Percentiles rank a stretch among this genome's conserved stretches.
Conservation (phyloP, 2,113 vertebrate species). For the Cariama cristata region DNA sequence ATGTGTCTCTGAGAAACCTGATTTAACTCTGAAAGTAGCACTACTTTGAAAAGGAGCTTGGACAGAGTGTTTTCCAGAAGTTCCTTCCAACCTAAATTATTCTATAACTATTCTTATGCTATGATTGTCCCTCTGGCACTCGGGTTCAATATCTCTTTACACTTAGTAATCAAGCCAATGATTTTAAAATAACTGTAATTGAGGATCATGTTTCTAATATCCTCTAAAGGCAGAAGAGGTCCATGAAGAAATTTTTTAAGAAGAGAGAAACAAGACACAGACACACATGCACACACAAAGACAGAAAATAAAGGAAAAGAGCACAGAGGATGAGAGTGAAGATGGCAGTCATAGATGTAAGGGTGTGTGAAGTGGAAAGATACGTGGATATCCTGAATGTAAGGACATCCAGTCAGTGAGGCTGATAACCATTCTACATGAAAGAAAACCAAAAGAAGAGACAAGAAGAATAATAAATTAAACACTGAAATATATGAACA, state of each 20-base stretch:
- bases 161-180: not conserved
- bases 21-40: not conserved
- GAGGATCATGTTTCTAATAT: not conserved
- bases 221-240: not conserved
- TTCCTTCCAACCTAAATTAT: not conserved
- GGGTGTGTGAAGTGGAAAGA: not conserved
- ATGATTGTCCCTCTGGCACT: not conserved
- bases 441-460: not conserved
- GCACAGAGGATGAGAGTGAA: not conserved
- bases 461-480: not conserved
- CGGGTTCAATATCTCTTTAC: not conserved
- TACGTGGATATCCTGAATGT: not conserved
- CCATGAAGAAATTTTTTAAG: not conserved
- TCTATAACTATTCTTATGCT: not conserved
- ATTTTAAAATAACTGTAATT: not conserved
- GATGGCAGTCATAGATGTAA: rapidly evolving
- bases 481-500: not conserved
- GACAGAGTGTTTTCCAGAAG: not conserved
- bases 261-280: not conserved
- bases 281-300: not conserved
- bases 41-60: not conserved
- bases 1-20: not conserved
- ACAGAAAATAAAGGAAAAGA: not conserved
- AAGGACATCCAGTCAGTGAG: not conserved
- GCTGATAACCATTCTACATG: not conserved